phyloP scores from a whole-genome alignment of 2,113 vertebrate species.

The Galbula dea region DNA sequence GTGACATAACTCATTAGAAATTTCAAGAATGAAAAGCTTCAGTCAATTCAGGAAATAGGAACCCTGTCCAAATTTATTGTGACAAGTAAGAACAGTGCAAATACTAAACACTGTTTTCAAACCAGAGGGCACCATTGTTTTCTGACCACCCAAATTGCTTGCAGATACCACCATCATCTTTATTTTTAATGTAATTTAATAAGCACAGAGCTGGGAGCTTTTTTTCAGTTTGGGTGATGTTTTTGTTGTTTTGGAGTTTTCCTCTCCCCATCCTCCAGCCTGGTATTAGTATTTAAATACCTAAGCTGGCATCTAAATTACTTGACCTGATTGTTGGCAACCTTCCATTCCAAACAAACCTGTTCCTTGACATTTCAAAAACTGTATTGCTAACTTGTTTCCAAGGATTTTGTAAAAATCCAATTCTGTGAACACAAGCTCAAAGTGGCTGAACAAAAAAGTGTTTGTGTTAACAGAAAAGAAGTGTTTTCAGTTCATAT shows the following conservation, averaged over 20 bases:
- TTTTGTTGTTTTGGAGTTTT: conserved; percentile 13
- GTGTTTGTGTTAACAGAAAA: conserved; percentile 59
- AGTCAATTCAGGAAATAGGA: conserved; percentile 36
- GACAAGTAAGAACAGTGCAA: conserved; percentile 36
- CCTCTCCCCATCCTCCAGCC: background rate
- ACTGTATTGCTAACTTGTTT: conserved; percentile 32
- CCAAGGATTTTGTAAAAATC: conserved; percentile 55
- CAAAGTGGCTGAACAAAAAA: conserved; percentile 49
- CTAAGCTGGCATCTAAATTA: conserved; percentile 40
- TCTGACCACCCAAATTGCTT: conserved; percentile 49
- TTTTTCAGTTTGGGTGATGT: background rate
- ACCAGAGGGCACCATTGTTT: conserved; percentile 34
- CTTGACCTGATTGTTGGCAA: conserved; percentile 10
- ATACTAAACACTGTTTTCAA: conserved; percentile 54
- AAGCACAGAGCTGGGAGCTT: background rate
- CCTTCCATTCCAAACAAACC: conserved; percentile 49
- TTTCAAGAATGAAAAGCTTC: conserved; percentile 56
- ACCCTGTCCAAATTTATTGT: conserved; percentile 46
- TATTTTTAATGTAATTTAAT: conserved; percentile 45
- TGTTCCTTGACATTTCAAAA: conserved; percentile 46
- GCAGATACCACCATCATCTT: conserved; percentile 36
- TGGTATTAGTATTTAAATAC: conserved; percentile 43
- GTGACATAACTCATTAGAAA: conserved; percentile 62
- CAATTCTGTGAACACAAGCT: conserved; percentile 46
- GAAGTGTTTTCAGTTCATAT: conserved; percentile 57